Evolutionary conservation across 1,140 invertebrate genomes (phyloP).

Genomic region (Panulirus ornatus): DNA sequence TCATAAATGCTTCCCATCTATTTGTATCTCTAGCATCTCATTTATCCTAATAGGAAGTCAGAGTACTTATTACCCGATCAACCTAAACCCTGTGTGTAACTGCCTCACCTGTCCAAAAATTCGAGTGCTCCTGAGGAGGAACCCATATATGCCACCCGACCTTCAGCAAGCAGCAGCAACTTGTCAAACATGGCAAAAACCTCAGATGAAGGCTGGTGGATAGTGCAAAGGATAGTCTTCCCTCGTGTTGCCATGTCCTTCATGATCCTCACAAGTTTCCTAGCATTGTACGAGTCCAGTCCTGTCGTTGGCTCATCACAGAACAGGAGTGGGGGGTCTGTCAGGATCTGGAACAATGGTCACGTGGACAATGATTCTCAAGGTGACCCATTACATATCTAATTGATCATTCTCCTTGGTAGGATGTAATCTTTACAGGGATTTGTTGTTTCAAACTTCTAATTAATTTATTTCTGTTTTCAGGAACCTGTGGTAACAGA

Average conservation of each 20-base stretch:
- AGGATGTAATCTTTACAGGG: too few species aligned
- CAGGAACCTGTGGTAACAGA: too few species aligned
- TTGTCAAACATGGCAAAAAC: conserved; percentile 90
- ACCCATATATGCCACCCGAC: conserved; percentile 89
- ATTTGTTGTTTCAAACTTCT: too few species aligned
- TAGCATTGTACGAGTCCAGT: conserved; percentile 82
- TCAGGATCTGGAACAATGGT: conserved; percentile 79
- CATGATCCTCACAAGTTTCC: conserved; percentile 82
- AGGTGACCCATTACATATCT: too few species aligned
- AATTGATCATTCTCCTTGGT: too few species aligned
- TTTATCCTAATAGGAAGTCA: too few species aligned
- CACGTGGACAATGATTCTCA: background rate
- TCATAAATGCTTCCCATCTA: too few species aligned
- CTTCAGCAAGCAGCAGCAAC: conserved; percentile 86
- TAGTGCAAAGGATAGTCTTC: conserved; percentile 89
- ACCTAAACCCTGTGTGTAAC: too few species aligned
- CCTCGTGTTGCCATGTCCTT: conserved; percentile 82
- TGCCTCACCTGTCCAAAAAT: conserved; percentile 78
- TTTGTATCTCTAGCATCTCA: too few species aligned
- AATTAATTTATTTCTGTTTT: too few species aligned
- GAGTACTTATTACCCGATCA: too few species aligned
- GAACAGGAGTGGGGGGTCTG: conserved; percentile 82
- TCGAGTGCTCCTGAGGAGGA: conserved; percentile 77
- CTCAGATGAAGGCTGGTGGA: conserved; percentile 92
- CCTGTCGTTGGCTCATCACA: conserved; percentile 83